A percentile compares a stretch with the other conserved stretches of the same genome.
These are phyloP conservation scores for Pollachius pollachius DNA, from an alignment of 2,113 vertebrate species.

Conservation along the genomic window DNA sequence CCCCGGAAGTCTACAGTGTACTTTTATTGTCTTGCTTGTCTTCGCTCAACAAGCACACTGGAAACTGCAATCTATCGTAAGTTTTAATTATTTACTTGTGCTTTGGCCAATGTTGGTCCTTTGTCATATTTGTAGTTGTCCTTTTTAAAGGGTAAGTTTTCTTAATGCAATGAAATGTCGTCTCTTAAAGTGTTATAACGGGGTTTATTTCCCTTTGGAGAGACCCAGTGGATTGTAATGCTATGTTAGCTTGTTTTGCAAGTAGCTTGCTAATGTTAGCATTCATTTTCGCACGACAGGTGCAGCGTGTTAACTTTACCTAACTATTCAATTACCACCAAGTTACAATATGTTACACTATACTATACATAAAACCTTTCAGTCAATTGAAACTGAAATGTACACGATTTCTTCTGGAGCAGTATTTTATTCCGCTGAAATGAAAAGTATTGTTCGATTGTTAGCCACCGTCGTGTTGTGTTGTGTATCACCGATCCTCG, in stretches of 20 bases:
- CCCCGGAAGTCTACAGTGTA: too few species aligned
- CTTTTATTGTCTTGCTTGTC: too few species aligned
- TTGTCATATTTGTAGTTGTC: not conserved
- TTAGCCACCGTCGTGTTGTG: not conserved
- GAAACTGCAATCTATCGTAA: too few species aligned
- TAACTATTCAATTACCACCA: not conserved
- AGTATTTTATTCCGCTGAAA: not conserved
- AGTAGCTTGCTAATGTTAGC: constrained; percentile 2
- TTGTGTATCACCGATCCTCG: not conserved
- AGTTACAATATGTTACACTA: not conserved
- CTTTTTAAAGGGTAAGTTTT: not conserved
- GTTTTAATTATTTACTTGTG: too few species aligned
- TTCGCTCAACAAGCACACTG: too few species aligned
- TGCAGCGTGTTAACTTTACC: constrained; percentile 12
- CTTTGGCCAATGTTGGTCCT: too few species aligned
- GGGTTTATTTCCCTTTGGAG: constrained; percentile 2
- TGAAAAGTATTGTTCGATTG: constrained; percentile 30
- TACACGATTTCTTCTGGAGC: too few species aligned
- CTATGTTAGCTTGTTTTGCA: not conserved
- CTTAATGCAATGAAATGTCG: not conserved
- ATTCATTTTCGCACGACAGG: constrained; percentile 17
- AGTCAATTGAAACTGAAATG: not conserved
- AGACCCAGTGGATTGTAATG: constrained; percentile 1
- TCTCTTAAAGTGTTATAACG: not conserved
- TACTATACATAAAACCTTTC: not conserved